phyloP scores from a whole-genome alignment of 2,113 vertebrate species.

The Ochotona princeps region DNA sequence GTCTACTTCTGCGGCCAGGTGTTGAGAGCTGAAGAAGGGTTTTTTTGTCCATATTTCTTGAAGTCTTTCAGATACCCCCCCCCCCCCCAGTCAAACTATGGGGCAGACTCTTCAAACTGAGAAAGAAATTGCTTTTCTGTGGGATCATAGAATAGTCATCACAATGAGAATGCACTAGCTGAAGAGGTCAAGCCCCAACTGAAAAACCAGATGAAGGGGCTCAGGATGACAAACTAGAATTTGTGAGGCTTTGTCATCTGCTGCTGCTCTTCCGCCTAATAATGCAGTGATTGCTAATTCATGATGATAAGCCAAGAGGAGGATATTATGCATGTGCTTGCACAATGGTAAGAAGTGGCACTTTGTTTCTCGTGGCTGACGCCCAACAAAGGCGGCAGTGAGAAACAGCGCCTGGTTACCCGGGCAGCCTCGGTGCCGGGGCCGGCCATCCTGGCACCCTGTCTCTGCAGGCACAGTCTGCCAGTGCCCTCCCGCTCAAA shows the following conservation, averaged over 20 bases:
- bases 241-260: slow-evolving; percentile 69
- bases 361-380: slow-evolving; percentile 68
- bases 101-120: slow-evolving; percentile 59
- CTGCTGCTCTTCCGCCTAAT: slow-evolving; percentile 52
- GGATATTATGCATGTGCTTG: slow-evolving; percentile 60
- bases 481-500: slow-evolving; percentile 74
- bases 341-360: slow-evolving; percentile 75
- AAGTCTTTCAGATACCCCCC: background rate
- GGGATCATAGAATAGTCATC: slow-evolving; percentile 69
- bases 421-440: slow-evolving; percentile 30
- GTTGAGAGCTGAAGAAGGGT: slow-evolving; percentile 60
- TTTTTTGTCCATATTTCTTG: slow-evolving; percentile 68
- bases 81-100: slow-evolving; percentile 3
- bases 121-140: slow-evolving; percentile 59
- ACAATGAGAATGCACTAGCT: slow-evolving; percentile 69
- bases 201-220: slow-evolving; percentile 46
- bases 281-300: slow-evolving; percentile 79
- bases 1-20: slow-evolving; percentile 69
- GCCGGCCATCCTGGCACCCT: slow-evolving; percentile 61
- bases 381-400: slow-evolving; percentile 70
- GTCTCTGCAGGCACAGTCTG: slow-evolving; percentile 70
- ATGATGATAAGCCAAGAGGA: slow-evolving; percentile 67
- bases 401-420: slow-evolving; percentile 64
- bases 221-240: slow-evolving; percentile 29
- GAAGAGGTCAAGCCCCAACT: slow-evolving; percentile 60